Conservation (phyloP, 2,888 invertebrate genomes). For the Brachypalpus laphriformis region DNA sequence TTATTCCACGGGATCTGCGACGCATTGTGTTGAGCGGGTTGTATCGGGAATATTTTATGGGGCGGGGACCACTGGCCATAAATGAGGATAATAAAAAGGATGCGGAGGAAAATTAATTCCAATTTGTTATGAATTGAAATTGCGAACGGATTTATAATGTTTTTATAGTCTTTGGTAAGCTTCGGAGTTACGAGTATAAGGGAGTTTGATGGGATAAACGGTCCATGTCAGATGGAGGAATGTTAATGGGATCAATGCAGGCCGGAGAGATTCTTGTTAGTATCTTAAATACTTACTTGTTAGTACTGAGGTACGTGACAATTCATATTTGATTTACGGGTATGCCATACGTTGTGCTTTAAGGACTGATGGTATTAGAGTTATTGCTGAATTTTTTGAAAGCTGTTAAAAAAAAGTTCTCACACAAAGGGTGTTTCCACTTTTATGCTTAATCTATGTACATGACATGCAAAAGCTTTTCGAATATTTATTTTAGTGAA, state of each 20-base stretch:
- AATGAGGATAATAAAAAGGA: slow-evolving; percentile 64
- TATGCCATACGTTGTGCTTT: too few relatives aligned
- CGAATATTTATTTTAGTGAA: too few relatives aligned
- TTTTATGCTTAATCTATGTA: too few relatives aligned
- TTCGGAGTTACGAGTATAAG: neutral
- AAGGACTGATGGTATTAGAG: too few relatives aligned
- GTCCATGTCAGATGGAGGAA: slow-evolving; percentile 21
- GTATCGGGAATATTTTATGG: slow-evolving; percentile 55
- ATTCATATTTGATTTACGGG: too few relatives aligned
- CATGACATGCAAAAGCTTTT: too few relatives aligned
- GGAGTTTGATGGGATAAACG: slow-evolving; percentile 25
- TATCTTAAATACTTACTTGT: neutral
- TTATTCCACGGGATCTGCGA: slow-evolving; percentile 16
- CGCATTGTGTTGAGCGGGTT: slow-evolving; percentile 9
- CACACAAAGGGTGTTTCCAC: too few relatives aligned
- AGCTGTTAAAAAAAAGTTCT: too few relatives aligned
- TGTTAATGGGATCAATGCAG: slow-evolving; percentile 19
- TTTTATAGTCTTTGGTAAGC: slow-evolving; percentile 25
- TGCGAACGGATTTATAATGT: slow-evolving; percentile 66
- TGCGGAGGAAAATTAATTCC: slow-evolving; percentile 71
- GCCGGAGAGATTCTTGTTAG: neutral
- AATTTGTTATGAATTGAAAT: slow-evolving; percentile 74
- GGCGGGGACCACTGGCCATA: slow-evolving; percentile 30
- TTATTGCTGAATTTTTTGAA: too few relatives aligned
- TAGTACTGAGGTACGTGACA: too few relatives aligned